A percentile compares a stretch with the other conserved stretches of the same genome.
Conservation (phyloP, 1,140 invertebrate species). For the Gonioctena quinquepunctata region DNA sequence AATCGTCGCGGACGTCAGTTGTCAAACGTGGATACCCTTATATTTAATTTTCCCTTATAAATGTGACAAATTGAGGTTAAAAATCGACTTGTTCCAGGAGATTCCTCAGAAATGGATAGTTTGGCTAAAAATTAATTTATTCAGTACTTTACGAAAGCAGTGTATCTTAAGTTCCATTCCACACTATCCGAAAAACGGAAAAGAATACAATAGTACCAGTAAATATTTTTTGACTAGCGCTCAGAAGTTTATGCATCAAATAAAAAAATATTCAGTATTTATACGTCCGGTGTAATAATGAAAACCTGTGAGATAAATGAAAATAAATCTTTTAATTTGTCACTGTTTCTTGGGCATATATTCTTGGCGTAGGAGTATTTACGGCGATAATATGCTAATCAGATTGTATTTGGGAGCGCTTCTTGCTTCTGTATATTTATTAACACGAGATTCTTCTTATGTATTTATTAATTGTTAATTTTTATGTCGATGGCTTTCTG, state of each 20-base stretch:
- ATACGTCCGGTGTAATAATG: conserved; percentile 24
- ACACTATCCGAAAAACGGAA: too few relatives aligned
- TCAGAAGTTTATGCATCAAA: background rate
- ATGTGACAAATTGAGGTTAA: too few relatives aligned
- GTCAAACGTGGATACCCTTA: too few relatives aligned
- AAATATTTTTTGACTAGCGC: too few relatives aligned
- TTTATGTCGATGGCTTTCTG: conserved; percentile 40
- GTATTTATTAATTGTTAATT: conserved; percentile 45
- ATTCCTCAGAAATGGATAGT: too few relatives aligned
- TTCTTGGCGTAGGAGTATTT: conserved; percentile 28
- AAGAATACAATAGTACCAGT: too few relatives aligned
- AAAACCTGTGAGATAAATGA: conserved; percentile 17
- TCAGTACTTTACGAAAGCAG: too few relatives aligned
- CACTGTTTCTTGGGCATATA: conserved; percentile 25
- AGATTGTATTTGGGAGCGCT: conserved; percentile 23
- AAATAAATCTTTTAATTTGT: conserved; percentile 36
- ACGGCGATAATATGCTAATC: conserved; percentile 30
- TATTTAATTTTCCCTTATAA: too few relatives aligned
- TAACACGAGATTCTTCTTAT: conserved; percentile 15
- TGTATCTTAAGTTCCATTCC: too few relatives aligned
- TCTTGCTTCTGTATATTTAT: conserved; percentile 32
- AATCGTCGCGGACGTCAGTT: too few relatives aligned
- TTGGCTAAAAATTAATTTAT: too few relatives aligned
- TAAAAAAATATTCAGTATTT: conserved; percentile 11
- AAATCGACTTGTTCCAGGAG: too few relatives aligned